Evolutionary conservation across 2,113 vertebrate genomes (phyloP).

Genomic region (Eulemur rufifrons): DNA sequence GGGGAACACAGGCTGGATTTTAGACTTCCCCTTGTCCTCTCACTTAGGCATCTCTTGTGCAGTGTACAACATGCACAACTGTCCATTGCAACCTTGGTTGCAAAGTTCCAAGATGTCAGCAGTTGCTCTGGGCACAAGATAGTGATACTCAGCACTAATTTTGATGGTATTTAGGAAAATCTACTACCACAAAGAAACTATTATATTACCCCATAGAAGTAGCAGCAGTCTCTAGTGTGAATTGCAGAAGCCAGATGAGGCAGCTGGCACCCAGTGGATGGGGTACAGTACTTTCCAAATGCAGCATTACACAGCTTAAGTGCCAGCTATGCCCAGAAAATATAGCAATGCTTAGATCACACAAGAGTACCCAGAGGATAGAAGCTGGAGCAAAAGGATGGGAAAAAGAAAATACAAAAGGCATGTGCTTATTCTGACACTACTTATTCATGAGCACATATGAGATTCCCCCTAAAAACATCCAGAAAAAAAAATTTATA

Average conservation of each 20-base stretch:
- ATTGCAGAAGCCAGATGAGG: slow-evolving; percentile 7
- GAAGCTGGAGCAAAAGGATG: neutral
- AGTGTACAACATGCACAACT: neutral
- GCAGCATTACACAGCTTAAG: neutral
- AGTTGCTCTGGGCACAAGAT: neutral
- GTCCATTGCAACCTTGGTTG: neutral
- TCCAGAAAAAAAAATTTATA: neutral
- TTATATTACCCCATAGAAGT: neutral
- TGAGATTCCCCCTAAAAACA: neutral
- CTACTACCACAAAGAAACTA: neutral
- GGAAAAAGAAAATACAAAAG: neutral
- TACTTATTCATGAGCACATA: slow-evolving; percentile 48
- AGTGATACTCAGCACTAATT: neutral
- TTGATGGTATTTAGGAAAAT: neutral
- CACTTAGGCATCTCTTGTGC: neutral
- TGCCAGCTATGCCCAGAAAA: slow-evolving; percentile 18
- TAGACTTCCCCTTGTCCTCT: neutral
- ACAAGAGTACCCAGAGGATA: neutral
- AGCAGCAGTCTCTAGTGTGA: neutral
- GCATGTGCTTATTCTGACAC: neutral
- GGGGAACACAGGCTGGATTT: neutral
- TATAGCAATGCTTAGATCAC: neutral
- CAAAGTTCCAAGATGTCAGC: neutral
- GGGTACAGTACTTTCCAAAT: neutral
- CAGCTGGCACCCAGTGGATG: slow-evolving; percentile 9